These are phyloP conservation scores for Marmota flaviventris DNA, from an alignment of 2,113 vertebrate species.

Conservation along the genomic window DNA sequence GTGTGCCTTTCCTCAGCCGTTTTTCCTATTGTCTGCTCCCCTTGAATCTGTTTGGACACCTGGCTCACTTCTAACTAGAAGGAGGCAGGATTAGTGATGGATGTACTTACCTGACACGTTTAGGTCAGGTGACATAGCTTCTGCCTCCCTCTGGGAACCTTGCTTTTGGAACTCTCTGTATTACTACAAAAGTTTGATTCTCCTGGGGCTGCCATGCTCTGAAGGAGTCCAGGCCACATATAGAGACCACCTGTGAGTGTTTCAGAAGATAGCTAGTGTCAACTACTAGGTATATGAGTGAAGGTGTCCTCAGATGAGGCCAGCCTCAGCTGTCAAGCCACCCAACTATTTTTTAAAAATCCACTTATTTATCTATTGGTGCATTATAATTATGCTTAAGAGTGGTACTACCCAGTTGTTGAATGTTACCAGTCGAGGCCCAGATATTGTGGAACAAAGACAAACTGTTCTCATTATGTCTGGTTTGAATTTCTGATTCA, in stretches of 20 bases:
- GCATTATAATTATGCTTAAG: no score
- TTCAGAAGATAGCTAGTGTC: neutral
- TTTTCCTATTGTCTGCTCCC: neutral
- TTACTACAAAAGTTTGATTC: neutral
- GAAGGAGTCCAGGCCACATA: no score
- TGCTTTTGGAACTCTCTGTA: neutral
- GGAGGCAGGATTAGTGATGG: neutral
- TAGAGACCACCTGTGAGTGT: neutral
- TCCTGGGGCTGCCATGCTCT: neutral
- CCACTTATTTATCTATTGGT: no score
- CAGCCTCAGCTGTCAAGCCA: neutral
- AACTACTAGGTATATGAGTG: neutral
- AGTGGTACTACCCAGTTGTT: neutral
- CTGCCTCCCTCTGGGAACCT: neutral
- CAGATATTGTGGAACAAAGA: neutral
- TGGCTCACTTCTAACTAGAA: neutral
- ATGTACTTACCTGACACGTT: neutral
- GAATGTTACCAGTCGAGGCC: neutral
- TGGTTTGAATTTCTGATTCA: neutral
- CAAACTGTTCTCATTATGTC: neutral
- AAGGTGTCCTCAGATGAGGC: neutral
- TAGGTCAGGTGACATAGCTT: neutral
- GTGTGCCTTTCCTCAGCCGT: neutral
- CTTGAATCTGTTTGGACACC: neutral
- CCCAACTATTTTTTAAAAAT: neutral